phyloP scores from a whole-genome alignment of 2,888 invertebrate species.

The Chalcis sispes region DNA sequence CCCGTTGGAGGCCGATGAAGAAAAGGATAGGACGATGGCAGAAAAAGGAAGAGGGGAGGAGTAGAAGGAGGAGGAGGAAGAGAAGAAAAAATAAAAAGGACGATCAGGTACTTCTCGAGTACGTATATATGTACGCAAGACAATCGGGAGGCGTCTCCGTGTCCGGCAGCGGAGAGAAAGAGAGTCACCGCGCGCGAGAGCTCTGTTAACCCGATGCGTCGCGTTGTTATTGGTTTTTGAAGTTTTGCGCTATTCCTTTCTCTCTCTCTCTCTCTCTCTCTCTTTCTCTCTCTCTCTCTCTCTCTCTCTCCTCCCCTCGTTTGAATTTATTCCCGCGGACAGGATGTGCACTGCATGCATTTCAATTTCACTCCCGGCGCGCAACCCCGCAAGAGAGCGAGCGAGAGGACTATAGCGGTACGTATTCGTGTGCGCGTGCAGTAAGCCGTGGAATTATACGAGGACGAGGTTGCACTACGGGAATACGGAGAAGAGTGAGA shows the following conservation, averaged over 20 bases:
- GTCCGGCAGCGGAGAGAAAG: too few species aligned
- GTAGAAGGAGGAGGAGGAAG: too few species aligned
- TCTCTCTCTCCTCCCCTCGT: conserved; percentile 18
- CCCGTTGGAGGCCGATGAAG: too few species aligned
- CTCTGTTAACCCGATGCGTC: conserved; percentile 24
- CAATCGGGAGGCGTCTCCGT: neutral
- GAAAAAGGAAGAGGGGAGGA: too few species aligned
- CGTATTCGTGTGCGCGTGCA: neutral
- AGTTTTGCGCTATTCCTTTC: conserved; percentile 54
- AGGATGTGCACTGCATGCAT: conserved; percentile 73
- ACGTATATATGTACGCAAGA: too few species aligned
- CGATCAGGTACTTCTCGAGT: too few species aligned
- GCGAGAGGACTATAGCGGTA: neutral
- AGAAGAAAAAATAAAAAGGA: too few species aligned
- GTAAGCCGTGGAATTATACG: neutral
- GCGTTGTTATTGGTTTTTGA: conserved; percentile 54
- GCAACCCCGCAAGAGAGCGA: conserved; percentile 35
- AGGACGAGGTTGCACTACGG: neutral
- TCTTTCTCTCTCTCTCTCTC: too few species aligned
- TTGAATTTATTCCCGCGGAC: conserved; percentile 67
- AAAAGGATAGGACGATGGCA: too few species aligned
- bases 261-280: too few species aligned
- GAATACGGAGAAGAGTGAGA: conserved; percentile 3
- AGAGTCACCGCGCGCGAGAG: neutral
- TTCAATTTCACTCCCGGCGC: conserved; percentile 64